Conservation (phyloP, 1,140 invertebrate species). For the Cotesia chilonis region DNA sequence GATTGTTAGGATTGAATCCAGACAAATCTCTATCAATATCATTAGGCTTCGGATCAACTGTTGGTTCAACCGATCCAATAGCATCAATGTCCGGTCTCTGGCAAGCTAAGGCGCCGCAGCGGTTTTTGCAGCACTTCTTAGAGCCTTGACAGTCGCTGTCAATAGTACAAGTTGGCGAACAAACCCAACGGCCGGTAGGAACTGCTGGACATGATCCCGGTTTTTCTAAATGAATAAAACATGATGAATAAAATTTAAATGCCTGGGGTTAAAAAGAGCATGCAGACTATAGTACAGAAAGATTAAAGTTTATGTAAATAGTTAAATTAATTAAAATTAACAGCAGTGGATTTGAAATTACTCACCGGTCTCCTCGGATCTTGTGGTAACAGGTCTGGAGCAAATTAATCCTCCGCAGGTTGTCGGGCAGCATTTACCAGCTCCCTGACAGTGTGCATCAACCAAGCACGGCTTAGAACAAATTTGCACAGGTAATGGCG, state of each 20-base stretch:
- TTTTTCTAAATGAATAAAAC: conserved; percentile 61
- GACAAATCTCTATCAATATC: conserved; percentile 12
- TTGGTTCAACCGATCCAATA: conserved; percentile 25
- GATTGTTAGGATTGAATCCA: conserved; percentile 29
- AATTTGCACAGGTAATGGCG: conserved; percentile 51
- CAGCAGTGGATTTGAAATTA: neutral
- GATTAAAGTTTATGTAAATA: neutral
- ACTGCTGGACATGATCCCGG: conserved; percentile 65
- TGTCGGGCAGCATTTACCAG: conserved; percentile 67
- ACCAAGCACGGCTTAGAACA: conserved; percentile 52
- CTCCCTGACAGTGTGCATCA: conserved; percentile 54
- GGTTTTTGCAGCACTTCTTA: conserved; percentile 70
- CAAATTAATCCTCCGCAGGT: conserved; percentile 56
- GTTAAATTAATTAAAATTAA: neutral
- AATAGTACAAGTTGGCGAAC: conserved; percentile 67
- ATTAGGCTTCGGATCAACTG: conserved; percentile 23
- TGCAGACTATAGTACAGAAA: too few species aligned
- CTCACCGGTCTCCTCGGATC: too few species aligned
- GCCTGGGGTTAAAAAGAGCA: too few species aligned
- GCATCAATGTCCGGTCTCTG: conserved; percentile 60
- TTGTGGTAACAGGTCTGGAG: neutral
- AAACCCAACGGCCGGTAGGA: conserved; percentile 70
- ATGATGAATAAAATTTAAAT: neutral
- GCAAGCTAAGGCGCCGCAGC: conserved; percentile 70
- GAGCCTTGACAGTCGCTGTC: conserved; percentile 68